Percentiles rank a stretch among this genome's conserved stretches.
phyloP scores from a whole-genome alignment of 2,888 invertebrate species.

The Tineola bisselliella region DNA sequence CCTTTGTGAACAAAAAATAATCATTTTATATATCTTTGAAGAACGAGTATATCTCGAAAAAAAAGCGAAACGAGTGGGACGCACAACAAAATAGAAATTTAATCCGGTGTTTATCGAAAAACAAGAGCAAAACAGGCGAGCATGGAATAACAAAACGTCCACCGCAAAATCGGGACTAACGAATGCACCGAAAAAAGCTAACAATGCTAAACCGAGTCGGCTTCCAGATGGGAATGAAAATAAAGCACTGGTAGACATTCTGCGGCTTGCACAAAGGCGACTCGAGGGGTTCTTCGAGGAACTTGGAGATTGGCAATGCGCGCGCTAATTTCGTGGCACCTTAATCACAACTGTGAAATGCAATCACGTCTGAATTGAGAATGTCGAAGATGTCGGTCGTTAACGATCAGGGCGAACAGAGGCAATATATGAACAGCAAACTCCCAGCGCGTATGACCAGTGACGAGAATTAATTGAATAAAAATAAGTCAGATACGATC shows the following conservation, averaged over 20 bases:
- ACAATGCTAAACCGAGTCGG: slow-evolving; percentile 27
- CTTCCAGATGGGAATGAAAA: slow-evolving; percentile 36
- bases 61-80: slow-evolving; percentile 10
- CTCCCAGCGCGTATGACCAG: background rate
- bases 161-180: slow-evolving; percentile 13
- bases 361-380: slow-evolving; percentile 30
- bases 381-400: slow-evolving; percentile 19
- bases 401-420: background rate
- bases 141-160: slow-evolving; percentile 13
- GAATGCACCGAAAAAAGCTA: slow-evolving; percentile 18
- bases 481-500: background rate
- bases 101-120: slow-evolving; percentile 15
- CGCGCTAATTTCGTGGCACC: slow-evolving; percentile 32
- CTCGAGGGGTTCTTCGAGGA: slow-evolving; percentile 35
- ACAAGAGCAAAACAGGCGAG: slow-evolving; percentile 12
- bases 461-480: slow-evolving; percentile 8
- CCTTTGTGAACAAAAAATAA: background rate
- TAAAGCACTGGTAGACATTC: slow-evolving; percentile 24
- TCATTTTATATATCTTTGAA: too few species aligned
- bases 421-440: too few species aligned
- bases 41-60: background rate
- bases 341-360: slow-evolving; percentile 22
- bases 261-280: slow-evolving; percentile 19
- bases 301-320: slow-evolving; percentile 17
- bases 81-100: slow-evolving; percentile 15